Base-by-base conservation (phyloP, 1,140 invertebrate genomes). In the Lepidotrigona ventralis region DNA sequence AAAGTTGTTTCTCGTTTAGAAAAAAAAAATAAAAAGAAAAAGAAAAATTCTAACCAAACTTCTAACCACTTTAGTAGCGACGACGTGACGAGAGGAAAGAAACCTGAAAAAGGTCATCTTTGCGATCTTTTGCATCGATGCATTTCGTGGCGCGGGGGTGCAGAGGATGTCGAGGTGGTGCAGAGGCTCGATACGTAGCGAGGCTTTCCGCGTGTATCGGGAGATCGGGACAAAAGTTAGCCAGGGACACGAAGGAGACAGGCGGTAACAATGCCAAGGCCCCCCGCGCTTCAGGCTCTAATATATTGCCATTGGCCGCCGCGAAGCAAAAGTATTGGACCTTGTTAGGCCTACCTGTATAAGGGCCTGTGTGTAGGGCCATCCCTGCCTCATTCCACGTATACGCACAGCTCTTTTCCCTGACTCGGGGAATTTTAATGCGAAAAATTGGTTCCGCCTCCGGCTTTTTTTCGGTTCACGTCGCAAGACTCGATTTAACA, bases 291-390 rank as follows among this genome's bases (percentile, higher is more conserved):
- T 92, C 88, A 83, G 87, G 88, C 91, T 92, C 91, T 93, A 93
- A 94, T 94, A 93, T 93, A 94, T 94, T 93, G 90, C 92, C 91
- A 88, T 89, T 88, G 92, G 80, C 73, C 86, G 88, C 89, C 85
- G 88, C 90, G 90, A 90, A 83, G 93, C 86, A 92, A 92, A 94
- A 93, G 92, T 94, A 93, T 94, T 92, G 93, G 91, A 90, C 88
- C 92, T 93, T 92, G 92, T 94, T 94, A 94, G 86, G 90, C 91
- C 88, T 91, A 90, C 90, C 93, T 93, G 90, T 93, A 93, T 94
- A 94, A 94, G 93, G 93, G 88, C 88, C 88, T 92, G 84, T 74
- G 76, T 71, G n/a, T n/a, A 74, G 85, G 79, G 69, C 85, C 84
- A 84, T 81, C 86, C 82, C 76, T 33, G 68, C 79, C 39, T 77